Conservation (phyloP, 1,140 invertebrate species). For the Homarus americanus region DNA sequence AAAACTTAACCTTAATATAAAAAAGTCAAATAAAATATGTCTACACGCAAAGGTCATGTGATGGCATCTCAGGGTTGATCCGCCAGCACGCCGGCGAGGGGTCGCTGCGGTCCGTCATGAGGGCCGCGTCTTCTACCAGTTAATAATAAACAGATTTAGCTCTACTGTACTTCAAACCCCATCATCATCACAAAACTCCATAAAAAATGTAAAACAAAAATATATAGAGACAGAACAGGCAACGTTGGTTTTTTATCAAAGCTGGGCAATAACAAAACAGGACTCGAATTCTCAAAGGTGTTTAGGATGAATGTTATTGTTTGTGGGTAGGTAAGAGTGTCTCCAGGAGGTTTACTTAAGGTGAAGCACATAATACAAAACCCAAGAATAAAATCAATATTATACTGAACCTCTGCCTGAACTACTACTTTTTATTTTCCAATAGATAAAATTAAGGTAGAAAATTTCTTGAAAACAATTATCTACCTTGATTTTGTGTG, state of each 20-base stretch:
- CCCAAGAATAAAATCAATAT: no score
- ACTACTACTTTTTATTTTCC: no score
- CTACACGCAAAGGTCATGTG: constrained; percentile 46
- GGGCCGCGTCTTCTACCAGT: not conserved
- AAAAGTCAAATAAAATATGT: constrained; percentile 32
- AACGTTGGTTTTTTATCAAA: not conserved
- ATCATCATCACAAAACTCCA: not conserved
- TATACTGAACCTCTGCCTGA: no score
- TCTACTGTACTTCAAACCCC: not conserved
- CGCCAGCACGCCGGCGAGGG: not conserved
- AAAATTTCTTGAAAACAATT: no score
- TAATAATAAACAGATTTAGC: not conserved
- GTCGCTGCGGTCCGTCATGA: not conserved
- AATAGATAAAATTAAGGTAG: no score
- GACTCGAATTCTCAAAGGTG: no score
- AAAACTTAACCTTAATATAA: not conserved
- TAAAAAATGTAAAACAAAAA: not conserved
- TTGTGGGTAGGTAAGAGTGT: no score
- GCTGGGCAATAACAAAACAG: not conserved
- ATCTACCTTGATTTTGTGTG: no score
- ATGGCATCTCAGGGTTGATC: constrained; percentile 51
- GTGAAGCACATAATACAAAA: no score
- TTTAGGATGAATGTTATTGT: no score
- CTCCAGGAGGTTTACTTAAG: no score
- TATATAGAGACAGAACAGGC: not conserved